Percentiles rank a stretch among this genome's conserved stretches.
Evolutionary conservation across 2,797 vertebrate genomes (phyloP).

Genomic region (Cossypha niveicapilla): DNA sequence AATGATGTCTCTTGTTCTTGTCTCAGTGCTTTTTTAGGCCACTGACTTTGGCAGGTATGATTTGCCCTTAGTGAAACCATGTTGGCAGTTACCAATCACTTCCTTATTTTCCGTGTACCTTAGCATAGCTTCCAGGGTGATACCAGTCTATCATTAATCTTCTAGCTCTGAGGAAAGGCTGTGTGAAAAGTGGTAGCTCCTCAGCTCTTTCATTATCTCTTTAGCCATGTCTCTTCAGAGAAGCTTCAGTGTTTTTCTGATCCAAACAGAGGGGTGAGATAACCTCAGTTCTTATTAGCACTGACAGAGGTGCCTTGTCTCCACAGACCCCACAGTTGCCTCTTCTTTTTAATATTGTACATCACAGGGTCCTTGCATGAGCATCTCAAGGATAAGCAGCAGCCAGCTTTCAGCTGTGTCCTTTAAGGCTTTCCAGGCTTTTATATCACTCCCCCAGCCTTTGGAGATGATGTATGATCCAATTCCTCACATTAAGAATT

Average conservation of each 20-base stretch:
- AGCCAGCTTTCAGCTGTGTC: not conserved
- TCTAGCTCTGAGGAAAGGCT: not conserved
- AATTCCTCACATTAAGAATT: constrained; percentile 2
- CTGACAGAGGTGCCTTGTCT: constrained; percentile 48
- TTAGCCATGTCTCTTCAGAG: constrained; percentile 27
- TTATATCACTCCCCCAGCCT: not conserved
- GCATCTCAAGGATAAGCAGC: constrained; percentile 40
- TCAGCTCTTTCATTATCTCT: constrained; percentile 33
- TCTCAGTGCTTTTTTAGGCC: not conserved
- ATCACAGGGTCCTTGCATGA: constrained; percentile 55
- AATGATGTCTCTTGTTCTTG: rapidly evolving
- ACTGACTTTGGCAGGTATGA: not conserved
- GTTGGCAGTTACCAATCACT: not conserved
- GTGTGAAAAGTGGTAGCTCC: not conserved
- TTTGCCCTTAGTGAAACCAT: not conserved
- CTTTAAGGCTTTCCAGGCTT: constrained; percentile 42
- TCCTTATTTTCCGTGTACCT: not conserved
- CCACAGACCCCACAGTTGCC: constrained; percentile 34
- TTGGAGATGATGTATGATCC: constrained; percentile 17
- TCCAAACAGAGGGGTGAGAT: constrained; percentile 24
- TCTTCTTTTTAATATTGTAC: constrained; percentile 23
- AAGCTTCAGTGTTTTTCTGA: constrained; percentile 22
- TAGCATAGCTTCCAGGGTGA: not conserved
- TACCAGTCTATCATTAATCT: not conserved
- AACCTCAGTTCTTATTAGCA: constrained; percentile 28